phyloP scores from a whole-genome alignment of 2,888 invertebrate genomes.

The Cecidostiba fungosa region DNA sequence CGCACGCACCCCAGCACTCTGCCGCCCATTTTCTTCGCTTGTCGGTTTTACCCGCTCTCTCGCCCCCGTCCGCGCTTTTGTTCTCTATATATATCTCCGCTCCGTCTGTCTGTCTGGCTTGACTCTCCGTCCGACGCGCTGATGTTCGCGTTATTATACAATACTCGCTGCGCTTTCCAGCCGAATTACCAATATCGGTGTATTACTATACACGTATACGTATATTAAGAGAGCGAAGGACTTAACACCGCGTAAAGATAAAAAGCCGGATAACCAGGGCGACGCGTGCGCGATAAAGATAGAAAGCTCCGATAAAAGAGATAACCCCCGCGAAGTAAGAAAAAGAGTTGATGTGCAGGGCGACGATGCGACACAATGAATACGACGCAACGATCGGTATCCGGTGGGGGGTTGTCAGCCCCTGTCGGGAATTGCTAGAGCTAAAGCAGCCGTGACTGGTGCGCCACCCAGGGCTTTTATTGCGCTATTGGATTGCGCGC shows the following conservation, averaged over 20 bases:
- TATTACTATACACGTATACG: not conserved
- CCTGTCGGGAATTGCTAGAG: not conserved
- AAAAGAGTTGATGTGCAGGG: not conserved
- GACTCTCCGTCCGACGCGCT: not conserved
- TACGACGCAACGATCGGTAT: slow-evolving; percentile 6
- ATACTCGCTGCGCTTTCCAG: not conserved
- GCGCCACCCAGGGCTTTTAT: slow-evolving; percentile 69
- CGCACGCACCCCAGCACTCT: slow-evolving; percentile 7
- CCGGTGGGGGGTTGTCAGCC: not conserved
- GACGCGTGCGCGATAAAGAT: slow-evolving; percentile 10
- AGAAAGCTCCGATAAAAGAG: slow-evolving; percentile 8
- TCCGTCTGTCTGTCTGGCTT: not conserved
- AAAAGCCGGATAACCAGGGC: not conserved
- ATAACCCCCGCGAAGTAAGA: not conserved
- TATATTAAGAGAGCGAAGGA: not conserved
- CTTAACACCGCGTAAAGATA: not conserved
- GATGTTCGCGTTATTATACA: too few species aligned
- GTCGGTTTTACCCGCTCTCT: slow-evolving; percentile 12
- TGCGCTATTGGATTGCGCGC: slow-evolving; percentile 76
- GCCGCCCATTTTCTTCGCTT: slow-evolving; percentile 33
- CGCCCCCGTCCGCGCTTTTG: slow-evolving; percentile 13
- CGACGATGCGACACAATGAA: not conserved
- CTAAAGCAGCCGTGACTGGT: slow-evolving; percentile 75
- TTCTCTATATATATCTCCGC: not conserved
- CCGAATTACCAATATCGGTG: not conserved